phyloP scores from a whole-genome alignment of 2,113 vertebrate genomes.

The Brachyhypopomus occidentalis region DNA sequence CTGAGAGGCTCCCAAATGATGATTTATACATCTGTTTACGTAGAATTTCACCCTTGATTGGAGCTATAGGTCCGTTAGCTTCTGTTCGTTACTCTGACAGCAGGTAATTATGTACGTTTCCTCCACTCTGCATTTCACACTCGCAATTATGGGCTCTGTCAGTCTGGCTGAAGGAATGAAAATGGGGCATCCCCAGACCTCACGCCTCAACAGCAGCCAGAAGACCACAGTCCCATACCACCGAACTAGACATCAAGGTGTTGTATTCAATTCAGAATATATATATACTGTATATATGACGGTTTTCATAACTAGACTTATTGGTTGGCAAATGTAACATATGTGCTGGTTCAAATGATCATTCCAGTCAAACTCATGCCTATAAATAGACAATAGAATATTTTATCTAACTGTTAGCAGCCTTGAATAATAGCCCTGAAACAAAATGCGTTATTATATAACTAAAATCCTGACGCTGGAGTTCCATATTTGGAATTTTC shows the following conservation, averaged over 20 bases:
- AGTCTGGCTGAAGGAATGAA: conserved; percentile 19
- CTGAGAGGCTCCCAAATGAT: conserved; percentile 47
- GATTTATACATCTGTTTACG: conserved; percentile 58
- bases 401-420: too few species aligned
- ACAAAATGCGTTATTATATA: too few species aligned
- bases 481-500: too few species aligned
- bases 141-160: conserved; percentile 41
- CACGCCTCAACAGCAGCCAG: not conserved
- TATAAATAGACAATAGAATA: too few species aligned
- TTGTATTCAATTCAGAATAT: too few species aligned
- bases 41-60: conserved; percentile 47
- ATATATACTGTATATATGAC: too few species aligned
- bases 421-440: too few species aligned
- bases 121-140: conserved; percentile 48
- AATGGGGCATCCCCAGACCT: conserved; percentile 13
- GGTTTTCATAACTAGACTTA: too few species aligned
- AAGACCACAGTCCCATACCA: not conserved
- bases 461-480: too few species aligned
- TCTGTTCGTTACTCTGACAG: conserved; percentile 48
- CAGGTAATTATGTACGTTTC: conserved; percentile 53
- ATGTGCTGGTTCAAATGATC: too few species aligned
- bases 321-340: too few species aligned
- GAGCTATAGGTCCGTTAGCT: conserved; percentile 42
- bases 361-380: too few species aligned
- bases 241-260: not conserved